Base-by-base conservation (phyloP, 1,140 invertebrate species). In the Rhizoglyphus robini region DNA sequence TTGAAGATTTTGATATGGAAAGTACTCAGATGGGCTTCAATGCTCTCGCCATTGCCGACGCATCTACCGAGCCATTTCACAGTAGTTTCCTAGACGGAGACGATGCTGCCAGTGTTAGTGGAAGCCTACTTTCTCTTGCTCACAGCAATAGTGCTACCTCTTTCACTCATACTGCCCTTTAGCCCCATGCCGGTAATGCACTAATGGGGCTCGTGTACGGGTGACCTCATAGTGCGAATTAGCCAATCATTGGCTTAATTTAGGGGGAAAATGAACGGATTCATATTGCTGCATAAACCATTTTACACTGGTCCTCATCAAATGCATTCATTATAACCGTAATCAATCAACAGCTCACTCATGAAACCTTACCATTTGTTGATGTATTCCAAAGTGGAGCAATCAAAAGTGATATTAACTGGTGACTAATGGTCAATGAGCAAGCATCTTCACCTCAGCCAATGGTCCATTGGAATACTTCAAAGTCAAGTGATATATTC, bases 1-100 rank as follows among this genome's bases (percentile, higher is more conserved):
- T 95, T 70, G 88, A 93, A 71, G 84, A 87, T 69, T 98, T 96
- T 81, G 93, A 98, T 80, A 84, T 88, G 71, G 92, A 96, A 79
- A 95, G 89, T 73, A 83, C 85, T 69, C 81, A 86, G 70, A 82
- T 92, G 76, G 94, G 94, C 73, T 92, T 77, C 75, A 91, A 90
- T 81, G 85, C 88, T 64, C 78, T 91, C 77, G 88, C 88, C 70
- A 87, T 95, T 74, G 86, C 85, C 29, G 90, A 95, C 77, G 87
- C 88, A 71, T 89, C 88, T 67, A 83, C 85, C 71, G 88, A 92
- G 75, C 83, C 83, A 70, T 88, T 86, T 77, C 84, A 84, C 11
- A 54, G 20, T 32, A 15, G n/a, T n/a, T 60, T 60, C 3, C 3
- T 60, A 23, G 58, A 60, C 27, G 27, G 27, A 3, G 58, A 90